Conservation (phyloP, 30 jellyfish, hydroid and myxozoan species). For the Turritopsis rubra region DNA sequence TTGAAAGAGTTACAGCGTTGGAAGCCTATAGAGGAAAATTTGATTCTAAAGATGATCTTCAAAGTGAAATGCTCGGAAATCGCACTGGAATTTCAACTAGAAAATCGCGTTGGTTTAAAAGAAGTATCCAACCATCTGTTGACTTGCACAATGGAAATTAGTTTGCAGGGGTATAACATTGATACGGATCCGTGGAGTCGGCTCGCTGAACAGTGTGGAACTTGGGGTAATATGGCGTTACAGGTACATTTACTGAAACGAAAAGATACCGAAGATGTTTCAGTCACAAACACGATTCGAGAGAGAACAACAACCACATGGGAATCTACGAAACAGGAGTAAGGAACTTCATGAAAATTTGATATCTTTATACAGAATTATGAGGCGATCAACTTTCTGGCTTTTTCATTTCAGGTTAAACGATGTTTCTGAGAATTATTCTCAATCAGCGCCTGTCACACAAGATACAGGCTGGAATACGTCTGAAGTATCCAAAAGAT, state of each 20-base stretch:
- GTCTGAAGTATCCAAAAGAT: background rate
- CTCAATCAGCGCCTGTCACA: constrained; percentile 32
- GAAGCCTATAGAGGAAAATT: constrained; percentile 66
- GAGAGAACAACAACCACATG: constrained; percentile 17
- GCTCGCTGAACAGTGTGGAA: constrained; percentile 75
- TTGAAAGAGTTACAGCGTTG: constrained; percentile 57
- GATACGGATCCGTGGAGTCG: constrained; percentile 94
- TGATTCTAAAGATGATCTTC: constrained; percentile 47
- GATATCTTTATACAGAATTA: too few relatives aligned
- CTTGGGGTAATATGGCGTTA: constrained; percentile 91
- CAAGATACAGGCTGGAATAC: constrained; percentile 26
- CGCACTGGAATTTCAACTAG: constrained; percentile 27
- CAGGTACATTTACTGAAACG: constrained; percentile 50
- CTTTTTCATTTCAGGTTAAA: background rate
- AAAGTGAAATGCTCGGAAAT: constrained; percentile 36
- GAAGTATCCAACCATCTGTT: constrained; percentile 73
- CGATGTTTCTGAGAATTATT: background rate
- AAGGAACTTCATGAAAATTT: background rate
- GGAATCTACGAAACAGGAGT: background rate
- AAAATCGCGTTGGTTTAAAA: constrained; percentile 43
- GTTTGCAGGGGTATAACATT: constrained; percentile 57
- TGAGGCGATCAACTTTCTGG: background rate
- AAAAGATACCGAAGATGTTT: constrained; percentile 23
- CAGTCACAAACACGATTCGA: background rate
- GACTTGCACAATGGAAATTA: constrained; percentile 76